phyloP scores from a whole-genome alignment of 1,140 invertebrate species.

The Drosophila mojavensis region DNA sequence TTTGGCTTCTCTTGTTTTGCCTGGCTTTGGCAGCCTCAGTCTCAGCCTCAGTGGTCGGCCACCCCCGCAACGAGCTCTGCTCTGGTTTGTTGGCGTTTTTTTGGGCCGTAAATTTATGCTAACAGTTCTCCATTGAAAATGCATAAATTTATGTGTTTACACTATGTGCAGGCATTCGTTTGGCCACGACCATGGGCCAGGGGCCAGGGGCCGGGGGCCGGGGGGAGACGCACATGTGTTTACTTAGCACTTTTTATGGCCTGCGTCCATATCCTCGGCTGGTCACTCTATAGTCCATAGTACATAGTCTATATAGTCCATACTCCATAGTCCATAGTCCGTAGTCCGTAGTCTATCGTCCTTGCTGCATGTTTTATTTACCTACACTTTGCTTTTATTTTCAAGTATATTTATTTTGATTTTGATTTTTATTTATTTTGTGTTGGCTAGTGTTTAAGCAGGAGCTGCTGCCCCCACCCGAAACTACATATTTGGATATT shows the following conservation, averaged over 20 bases:
- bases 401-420: constrained; percentile 39
- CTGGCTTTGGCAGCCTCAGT: constrained; percentile 28
- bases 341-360: constrained; percentile 27
- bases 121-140: constrained; percentile 83
- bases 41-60: constrained; percentile 2
- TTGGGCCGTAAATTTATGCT: constrained; percentile 80
- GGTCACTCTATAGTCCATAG: constrained; percentile 16
- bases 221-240: constrained; percentile 67
- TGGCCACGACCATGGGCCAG: constrained; percentile 38
- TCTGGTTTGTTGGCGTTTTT: constrained; percentile 27
- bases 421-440: constrained; percentile 20
- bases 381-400: constrained; percentile 54
- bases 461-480: constrained; percentile 12
- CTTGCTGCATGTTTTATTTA: constrained; percentile 69
- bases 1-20: constrained; percentile 34
- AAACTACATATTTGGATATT: constrained; percentile 71
- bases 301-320: constrained; percentile 19
- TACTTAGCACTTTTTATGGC: constrained; percentile 81
- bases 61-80: constrained; percentile 8
- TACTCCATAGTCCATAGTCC: constrained; percentile 20
- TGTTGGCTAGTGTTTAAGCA: constrained; percentile 39
- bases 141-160: constrained; percentile 83
- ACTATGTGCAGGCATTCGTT: constrained; percentile 78
- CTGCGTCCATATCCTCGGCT: constrained; percentile 27
- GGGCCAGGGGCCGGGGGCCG: neutral